A percentile compares a stretch with the other conserved stretches of the same genome.
phyloP scores from a whole-genome alignment of 2,797 vertebrate genomes.

The Smutsia temminckii region DNA sequence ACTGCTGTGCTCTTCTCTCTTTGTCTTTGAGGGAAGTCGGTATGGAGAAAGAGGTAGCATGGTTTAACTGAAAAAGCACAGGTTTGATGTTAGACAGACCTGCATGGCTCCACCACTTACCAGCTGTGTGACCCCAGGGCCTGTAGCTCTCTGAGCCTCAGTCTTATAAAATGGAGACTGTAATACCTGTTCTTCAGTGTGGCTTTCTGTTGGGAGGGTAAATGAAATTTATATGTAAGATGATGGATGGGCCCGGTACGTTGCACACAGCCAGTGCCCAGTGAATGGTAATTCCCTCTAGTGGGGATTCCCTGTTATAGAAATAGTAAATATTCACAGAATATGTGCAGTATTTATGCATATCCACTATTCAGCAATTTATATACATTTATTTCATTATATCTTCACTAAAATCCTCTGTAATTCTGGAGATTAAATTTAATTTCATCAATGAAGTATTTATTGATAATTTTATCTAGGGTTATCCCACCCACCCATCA shows the following conservation, averaged over 20 bases:
- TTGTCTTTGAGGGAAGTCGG: slow-evolving; percentile 22
- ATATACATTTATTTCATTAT: not conserved
- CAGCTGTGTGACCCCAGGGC: not conserved
- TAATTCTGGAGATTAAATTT: not conserved
- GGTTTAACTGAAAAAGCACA: not conserved
- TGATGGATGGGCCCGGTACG: too few species aligned
- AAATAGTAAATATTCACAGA: not conserved
- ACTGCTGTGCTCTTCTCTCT: not conserved
- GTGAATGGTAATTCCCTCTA: not conserved
- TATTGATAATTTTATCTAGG: not conserved
- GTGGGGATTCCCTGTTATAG: not conserved
- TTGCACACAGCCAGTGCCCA: not conserved
- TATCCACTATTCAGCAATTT: not conserved
- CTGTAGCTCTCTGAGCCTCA: not conserved
- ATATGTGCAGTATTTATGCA: not conserved
- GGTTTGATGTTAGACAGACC: not conserved
- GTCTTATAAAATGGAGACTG: not conserved
- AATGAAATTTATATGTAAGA: not conserved
- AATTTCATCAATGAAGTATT: not conserved
- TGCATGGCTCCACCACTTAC: not conserved
- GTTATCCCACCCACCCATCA: not conserved
- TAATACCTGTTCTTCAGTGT: not conserved
- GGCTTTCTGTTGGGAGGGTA: not conserved
- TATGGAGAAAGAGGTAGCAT: not conserved
- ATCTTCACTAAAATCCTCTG: not conserved